These are phyloP conservation scores for Diglossa cyanea DNA, from an alignment of 2,797 vertebrate genomes.

Conservation along the genomic window DNA sequence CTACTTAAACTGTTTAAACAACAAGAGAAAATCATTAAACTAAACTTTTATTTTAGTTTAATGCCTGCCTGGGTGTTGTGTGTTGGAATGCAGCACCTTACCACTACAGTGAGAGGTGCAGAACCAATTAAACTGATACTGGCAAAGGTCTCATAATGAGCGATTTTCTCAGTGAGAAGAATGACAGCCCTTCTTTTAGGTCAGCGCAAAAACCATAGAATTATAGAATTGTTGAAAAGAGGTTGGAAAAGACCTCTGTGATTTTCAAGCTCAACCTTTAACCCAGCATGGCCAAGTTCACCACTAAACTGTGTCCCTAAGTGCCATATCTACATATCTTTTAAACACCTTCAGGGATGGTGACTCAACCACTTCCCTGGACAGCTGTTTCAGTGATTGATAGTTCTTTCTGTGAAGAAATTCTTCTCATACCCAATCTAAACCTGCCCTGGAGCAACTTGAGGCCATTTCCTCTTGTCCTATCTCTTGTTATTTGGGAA, in stretches of 20 bases:
- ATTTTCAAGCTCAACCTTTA: background rate
- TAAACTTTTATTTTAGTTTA: background rate
- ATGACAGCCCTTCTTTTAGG: background rate
- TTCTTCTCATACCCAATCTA: background rate
- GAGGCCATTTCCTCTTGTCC: background rate
- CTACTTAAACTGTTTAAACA: slow-evolving; percentile 58
- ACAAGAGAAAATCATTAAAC: slow-evolving; percentile 44
- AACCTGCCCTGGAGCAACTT: background rate
- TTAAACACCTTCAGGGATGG: background rate
- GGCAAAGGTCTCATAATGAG: background rate
- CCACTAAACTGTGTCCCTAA: background rate
- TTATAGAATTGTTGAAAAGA: background rate
- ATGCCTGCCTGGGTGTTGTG: background rate
- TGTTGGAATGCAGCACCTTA: background rate
- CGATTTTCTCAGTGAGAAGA: slow-evolving; percentile 21
- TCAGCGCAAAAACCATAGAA: background rate
- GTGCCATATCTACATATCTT: background rate
- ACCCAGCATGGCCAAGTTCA: background rate
- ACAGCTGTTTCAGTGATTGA: background rate
- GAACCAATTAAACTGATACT: slow-evolving; percentile 17
- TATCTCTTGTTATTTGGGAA: background rate
- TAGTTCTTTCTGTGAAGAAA: background rate
- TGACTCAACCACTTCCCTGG: background rate
- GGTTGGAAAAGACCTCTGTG: background rate
- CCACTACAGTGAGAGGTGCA: background rate